Percentiles rank a stretch among this genome's conserved stretches.
Evolutionary conservation across 1,140 invertebrate species (phyloP).

Genomic region (Sesamia nonagrioides): DNA sequence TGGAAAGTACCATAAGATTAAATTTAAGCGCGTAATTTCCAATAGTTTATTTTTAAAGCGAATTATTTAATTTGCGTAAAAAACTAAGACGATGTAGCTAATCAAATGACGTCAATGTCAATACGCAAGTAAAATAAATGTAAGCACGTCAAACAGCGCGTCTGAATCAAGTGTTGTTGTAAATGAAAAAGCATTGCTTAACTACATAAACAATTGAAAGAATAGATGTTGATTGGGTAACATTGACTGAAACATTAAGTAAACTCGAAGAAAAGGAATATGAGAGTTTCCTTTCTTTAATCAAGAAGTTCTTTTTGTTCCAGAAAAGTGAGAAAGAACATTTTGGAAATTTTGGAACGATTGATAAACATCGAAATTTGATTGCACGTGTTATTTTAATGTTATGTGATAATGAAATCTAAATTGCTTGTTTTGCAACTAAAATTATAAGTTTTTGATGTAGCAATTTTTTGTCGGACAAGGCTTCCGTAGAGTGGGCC

Average conservation of each 20-base stretch:
- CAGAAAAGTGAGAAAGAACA: neutral
- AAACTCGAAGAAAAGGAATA: neutral
- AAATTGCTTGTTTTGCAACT: slow-evolving; percentile 17
- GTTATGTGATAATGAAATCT: neutral
- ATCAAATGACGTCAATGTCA: slow-evolving; percentile 50
- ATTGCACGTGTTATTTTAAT: slow-evolving; percentile 7
- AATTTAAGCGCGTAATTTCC: slow-evolving; percentile 37
- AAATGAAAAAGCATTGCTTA: slow-evolving; percentile 4
- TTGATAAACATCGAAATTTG: neutral
- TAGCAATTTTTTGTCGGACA: slow-evolving; percentile 37
- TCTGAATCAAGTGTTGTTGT: neutral
- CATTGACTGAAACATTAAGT: neutral
- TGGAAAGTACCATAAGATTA: slow-evolving; percentile 45
- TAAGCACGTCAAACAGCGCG: slow-evolving; percentile 13
- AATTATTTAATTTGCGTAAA: slow-evolving; percentile 35
- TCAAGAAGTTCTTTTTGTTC: neutral
- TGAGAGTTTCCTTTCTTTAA: neutral
- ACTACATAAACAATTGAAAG: neutral
- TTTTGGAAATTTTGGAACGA: neutral
- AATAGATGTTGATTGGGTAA: slow-evolving; percentile 20
- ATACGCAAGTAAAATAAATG: slow-evolving; percentile 27
- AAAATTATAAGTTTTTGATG: slow-evolving; percentile 40
- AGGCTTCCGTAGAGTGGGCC: slow-evolving; percentile 45
- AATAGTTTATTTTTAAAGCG: no score
- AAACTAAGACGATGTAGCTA: slow-evolving; percentile 24